Base-by-base conservation (phyloP, 2,113 vertebrate genomes). In the Psilopogon haemacephalus region DNA sequence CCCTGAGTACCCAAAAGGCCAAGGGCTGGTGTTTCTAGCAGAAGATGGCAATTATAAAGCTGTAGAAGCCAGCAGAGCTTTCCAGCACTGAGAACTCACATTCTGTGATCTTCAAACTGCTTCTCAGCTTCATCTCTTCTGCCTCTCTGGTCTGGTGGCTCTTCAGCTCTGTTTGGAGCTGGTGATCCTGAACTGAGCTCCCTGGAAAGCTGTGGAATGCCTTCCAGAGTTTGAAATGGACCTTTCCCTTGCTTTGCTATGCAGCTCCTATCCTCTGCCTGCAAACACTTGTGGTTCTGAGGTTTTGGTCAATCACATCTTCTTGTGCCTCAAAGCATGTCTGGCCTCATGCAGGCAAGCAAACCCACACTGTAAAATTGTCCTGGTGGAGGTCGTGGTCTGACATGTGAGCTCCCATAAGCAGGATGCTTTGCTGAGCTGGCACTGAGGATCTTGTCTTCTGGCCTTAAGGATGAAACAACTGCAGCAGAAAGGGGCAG, bases 191-290 rank as follows among this genome's bases (percentile, higher is more conserved):
- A 16, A 13, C 2, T 18, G 35, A 15, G 13, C 73, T 65, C 63
- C 23, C 59, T 78, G 55, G 35, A 65, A 55, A 55, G 44, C 55
- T 2, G 4, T 14, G 59, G 81, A 40, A 71, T 78, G 32, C 70
- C 42, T 74, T 65, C 33, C 73, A 42, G 64, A 32, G 18, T 19
- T 5, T 12, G 74, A 58, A 62, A 37, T 16, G 1, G 50, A 40
- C 21, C 8, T 50, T 16, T n/a, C 8, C 70, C 11, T 65, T 40
- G 35, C 35, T 44, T 59, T 55, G 28, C 32, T 76, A 59, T 50
- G 81, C 50, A 85, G 55, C 32, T 76, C 13, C 35, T 88, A n/a
- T 32, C 44, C 70, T 65, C 40, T 91, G 42, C 78, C 63, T 80
- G 68, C 35, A 70, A 83, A 52, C 17, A 7, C 52, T 63, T 54